phyloP scores from a whole-genome alignment of 2,888 invertebrate genomes.

The Meiosimyza platycephala region DNA sequence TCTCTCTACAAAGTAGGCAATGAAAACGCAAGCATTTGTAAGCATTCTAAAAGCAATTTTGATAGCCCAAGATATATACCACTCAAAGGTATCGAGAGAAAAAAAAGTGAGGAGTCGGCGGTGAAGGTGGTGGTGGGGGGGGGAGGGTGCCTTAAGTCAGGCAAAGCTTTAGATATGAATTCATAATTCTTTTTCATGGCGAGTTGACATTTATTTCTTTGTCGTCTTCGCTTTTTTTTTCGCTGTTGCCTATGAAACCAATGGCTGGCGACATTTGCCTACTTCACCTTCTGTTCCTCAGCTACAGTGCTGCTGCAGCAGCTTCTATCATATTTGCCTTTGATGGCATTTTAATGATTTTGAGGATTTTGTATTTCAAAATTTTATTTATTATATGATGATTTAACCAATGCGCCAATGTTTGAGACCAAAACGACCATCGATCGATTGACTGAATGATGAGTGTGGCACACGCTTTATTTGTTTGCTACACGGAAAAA shows the following conservation, averaged over 20 bases:
- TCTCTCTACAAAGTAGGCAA: constrained; percentile 15
- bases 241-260: neutral
- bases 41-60: too few species aligned
- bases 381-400: constrained; percentile 30
- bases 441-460: constrained; percentile 12
- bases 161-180: constrained; percentile 22
- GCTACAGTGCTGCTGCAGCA: constrained; percentile 2
- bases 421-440: neutral
- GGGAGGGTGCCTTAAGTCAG: too few species aligned
- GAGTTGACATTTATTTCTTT: constrained; percentile 33
- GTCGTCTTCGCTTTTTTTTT: neutral
- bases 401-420: neutral
- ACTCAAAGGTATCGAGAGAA: too few species aligned
- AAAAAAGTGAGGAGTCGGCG: too few species aligned
- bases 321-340: constrained; percentile 22
- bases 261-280: constrained; percentile 17
- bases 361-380: constrained; percentile 33
- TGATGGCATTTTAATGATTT: constrained; percentile 38
- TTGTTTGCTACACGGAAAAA: too few species aligned
- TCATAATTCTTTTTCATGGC: constrained; percentile 38
- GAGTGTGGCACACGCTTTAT: too few species aligned
- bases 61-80: too few species aligned
- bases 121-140: too few species aligned
- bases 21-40: neutral
- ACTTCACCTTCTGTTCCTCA: constrained; percentile 18